Base-by-base conservation (phyloP, 2,888 invertebrate genomes). In the Dynastes grantii region DNA sequence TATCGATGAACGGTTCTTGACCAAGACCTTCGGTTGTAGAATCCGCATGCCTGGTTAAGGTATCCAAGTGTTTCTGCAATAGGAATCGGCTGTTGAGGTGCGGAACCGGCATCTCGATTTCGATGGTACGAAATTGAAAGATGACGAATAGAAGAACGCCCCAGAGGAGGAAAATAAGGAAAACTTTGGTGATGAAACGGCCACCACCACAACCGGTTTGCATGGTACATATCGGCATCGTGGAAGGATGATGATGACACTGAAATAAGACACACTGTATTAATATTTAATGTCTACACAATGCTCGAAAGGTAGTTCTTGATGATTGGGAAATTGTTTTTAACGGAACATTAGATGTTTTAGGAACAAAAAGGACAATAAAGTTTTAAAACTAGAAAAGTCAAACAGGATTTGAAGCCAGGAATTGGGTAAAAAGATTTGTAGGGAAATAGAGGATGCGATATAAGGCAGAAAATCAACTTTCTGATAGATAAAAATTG, bases 1-100 rank as follows among this genome's bases (percentile, higher is more conserved):
- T 91, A 86, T 93, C 93, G 40, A 93, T 88, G 79, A 90, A 89
- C 0, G 92, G 93, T 82, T 93, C 92, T 81, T 91, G 86, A 37
- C 91, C 90, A 8, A 90, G 84, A 51, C 86, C 87, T 80, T 88
- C 89, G 32, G 90, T 90, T 0, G 89, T 89, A 22, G 88, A 85
- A 78, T 88, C 88, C 13, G 86, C 87, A 85, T 86, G 88, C 73
- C 85, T 84, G 51, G 87, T 89, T 53, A 86, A 86, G 32, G 87
- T 87, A 78, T 88, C 89, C 71, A 88, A 84, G 2, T 88, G 87
- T 80, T 91, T 90, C 83, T 91, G 91, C 13, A 92, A 87, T 0
- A 92, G 88, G 77, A 91, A 89, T 22, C 91, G 87, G 64, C 91
- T 90, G 81, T 89, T 89, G 16, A 89, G 82, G 82, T 86, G 89